These are phyloP conservation scores for Nesometra sesokonis DNA, from an alignment of 35 echinoderm and acorn worm genomes.

Conservation along the genomic window DNA sequence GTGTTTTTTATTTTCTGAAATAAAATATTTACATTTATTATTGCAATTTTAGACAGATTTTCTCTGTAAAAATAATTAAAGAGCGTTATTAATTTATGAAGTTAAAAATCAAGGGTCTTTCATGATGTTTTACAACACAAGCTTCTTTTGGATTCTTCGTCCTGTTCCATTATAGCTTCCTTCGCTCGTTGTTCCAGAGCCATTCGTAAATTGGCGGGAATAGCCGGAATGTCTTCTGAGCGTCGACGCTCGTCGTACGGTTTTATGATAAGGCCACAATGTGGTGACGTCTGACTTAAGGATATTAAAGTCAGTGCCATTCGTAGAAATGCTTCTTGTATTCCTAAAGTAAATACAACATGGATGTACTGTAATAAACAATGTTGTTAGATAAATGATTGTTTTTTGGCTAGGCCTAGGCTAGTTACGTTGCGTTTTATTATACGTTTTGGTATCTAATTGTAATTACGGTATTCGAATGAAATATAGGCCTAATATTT, in stretches of 20 bases:
- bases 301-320: slow-evolving; percentile 69
- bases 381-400: no score
- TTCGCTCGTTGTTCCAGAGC: slow-evolving; percentile 16
- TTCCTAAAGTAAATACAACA: slow-evolving; percentile 35
- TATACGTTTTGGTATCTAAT: no score
- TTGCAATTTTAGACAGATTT: no score
- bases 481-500: no score
- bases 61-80: no score
- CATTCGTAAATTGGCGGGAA: slow-evolving; percentile 52
- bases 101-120: neutral
- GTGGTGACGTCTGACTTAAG: slow-evolving; percentile 50
- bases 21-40: no score
- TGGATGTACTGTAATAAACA: no score
- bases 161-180: slow-evolving; percentile 14
- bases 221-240: slow-evolving; percentile 52
- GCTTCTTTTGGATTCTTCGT: neutral
- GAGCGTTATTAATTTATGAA: no score
- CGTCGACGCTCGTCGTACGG: slow-evolving; percentile 50
- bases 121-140: slow-evolving; percentile 1
- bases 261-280: slow-evolving; percentile 59
- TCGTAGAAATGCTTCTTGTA: slow-evolving; percentile 85
- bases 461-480: no score
- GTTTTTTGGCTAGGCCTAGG: no score
- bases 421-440: no score
- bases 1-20: no score